Evolutionary conservation across 2,113 vertebrate genomes (phyloP), one percentile per base, ranked within the genome.

Genomic region (Camelus bactrianus): DNA sequence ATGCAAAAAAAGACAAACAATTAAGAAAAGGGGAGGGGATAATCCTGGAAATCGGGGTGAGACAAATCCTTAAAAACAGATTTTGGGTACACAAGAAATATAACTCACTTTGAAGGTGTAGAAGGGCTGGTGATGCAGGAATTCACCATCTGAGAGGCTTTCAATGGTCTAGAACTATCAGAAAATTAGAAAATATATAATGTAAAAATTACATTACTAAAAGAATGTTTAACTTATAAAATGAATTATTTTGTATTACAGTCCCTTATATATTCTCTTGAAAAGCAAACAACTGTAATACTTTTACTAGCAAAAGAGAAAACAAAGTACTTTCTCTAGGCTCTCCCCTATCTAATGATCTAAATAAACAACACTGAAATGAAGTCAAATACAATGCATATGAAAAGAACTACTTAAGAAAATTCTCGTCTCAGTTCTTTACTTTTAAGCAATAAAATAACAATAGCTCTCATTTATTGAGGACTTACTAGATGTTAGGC

Each of bases 71-170:
- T 70, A 96, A 97, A 94, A 95, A 97, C 19, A 95, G 84, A 97
- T 52, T 67, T 85, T 1, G 26, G 91, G 92, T 90, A 97, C 50
- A 94, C 72, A 98, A 96, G 92, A 97, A 90, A 93, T 93, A 9
- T 56, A 96, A 98, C 99, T 99, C 96, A 99, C 99, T 99, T 99
- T 96, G 98, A 98, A 90, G 98, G 98, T 70, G 98, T 98, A 82
- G 99, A 98, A 93, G 99, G 99, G 97, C 97, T 98, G 98, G 98
- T 87, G 97, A 98, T 98, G 97, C 99, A 99, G 86, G 99, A 99
- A 98, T 99, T 99, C 97, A 99, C 98, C 88, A 99, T 99, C 89
- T 99, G 99, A 56, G 99, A 99, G 7, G 98, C 98, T 98, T 99
- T 99, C 97, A 99, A 98, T 73, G 99, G 99, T 98, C 99, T 99